Percentiles rank a stretch among this genome's conserved stretches.
phyloP scores from a whole-genome alignment of 1,140 invertebrate genomes.

The Zeugodacus cucurbitae region DNA sequence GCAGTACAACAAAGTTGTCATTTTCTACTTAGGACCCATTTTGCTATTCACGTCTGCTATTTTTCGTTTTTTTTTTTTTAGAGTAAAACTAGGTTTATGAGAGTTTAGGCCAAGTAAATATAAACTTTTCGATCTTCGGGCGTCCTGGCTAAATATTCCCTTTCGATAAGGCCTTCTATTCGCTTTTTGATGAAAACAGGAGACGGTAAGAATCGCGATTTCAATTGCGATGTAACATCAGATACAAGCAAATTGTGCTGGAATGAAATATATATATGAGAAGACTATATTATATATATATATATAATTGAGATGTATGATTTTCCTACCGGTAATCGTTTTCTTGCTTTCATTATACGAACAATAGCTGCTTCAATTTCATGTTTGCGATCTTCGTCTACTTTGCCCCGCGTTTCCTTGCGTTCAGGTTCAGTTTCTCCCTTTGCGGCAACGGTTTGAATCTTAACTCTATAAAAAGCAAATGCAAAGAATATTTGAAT shows the following conservation, averaged over 20 bases:
- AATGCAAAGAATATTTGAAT: no score
- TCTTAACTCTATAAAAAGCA: conserved; percentile 79
- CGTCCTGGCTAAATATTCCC: conserved; percentile 97
- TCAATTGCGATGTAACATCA: conserved; percentile 97
- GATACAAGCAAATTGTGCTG: conserved; percentile 94
- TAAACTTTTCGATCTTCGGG: conserved; percentile 95
- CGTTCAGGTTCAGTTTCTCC: conserved; percentile 98
- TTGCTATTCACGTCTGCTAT: not conserved
- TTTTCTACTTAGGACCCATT: not conserved
- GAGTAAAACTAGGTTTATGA: not conserved
- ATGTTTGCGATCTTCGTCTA: conserved; percentile 99
- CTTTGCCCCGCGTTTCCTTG: conserved; percentile 96
- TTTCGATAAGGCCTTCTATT: conserved; percentile 98
- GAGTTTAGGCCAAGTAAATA: conserved; percentile 85
- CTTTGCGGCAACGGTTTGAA: conserved; percentile 95
- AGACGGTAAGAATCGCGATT: conserved; percentile 95
- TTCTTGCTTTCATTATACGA: conserved; percentile 98
- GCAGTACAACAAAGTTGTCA: not conserved
- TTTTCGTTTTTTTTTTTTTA: not conserved
- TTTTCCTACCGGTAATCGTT: conserved; percentile 83
- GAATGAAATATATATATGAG: conserved; percentile 41
- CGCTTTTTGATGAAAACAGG: conserved; percentile 98
- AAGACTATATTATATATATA: not conserved
- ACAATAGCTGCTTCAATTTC: conserved; percentile 99
- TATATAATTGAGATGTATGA: not conserved